Evolutionary conservation across 1,140 invertebrate genomes (phyloP), one percentile per base, ranked within the genome.

Genomic region (Camponotus pennsylvanicus): DNA sequence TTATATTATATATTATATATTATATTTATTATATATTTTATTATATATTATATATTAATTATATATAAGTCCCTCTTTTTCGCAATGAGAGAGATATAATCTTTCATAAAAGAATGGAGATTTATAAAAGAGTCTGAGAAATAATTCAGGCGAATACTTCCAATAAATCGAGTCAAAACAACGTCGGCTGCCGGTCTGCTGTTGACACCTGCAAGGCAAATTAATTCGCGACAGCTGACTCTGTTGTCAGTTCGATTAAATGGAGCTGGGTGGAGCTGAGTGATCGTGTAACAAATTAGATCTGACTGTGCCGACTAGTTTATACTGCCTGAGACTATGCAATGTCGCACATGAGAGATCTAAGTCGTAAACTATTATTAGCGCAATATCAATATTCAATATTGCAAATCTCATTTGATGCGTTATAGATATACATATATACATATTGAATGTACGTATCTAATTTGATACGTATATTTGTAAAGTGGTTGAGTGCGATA

Each of bases 221-320:
- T 93, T 93, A 93, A 93, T 93, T 91, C 89, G 86, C 92, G 92
- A 92, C 92, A 93, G 92, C 92, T 93, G 92, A 91, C 92, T 91
- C 91, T 82, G 86, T 90, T 91, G 89, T 90, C 88, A 85, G 83
- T 87, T 86, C 90, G 89, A 91, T 88, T 88, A 87, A 86, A 67
- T 86, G 87, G 49, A 52, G 49, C 52, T 85, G 42, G 82, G 70
- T 79, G 86, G 77, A 79, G 55, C 32, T 80, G 80, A 85, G 34
- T 69, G 80, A 64, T 67, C 61, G 71, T 78, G 77, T 86, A 88
- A 90, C 88, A 88, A 90, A 90, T 90, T 90, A 90, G 80, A 40
- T 80, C 64, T 32, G 80, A 40, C 27, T 34, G 13, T 57, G 49
- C n/a, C 37, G 49, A 55, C 76, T 76, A 49, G 59, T 18, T 78